These are phyloP conservation scores for Troides oblongomaculatus DNA, from an alignment of 2,888 invertebrate genomes.

Conservation along the genomic window DNA sequence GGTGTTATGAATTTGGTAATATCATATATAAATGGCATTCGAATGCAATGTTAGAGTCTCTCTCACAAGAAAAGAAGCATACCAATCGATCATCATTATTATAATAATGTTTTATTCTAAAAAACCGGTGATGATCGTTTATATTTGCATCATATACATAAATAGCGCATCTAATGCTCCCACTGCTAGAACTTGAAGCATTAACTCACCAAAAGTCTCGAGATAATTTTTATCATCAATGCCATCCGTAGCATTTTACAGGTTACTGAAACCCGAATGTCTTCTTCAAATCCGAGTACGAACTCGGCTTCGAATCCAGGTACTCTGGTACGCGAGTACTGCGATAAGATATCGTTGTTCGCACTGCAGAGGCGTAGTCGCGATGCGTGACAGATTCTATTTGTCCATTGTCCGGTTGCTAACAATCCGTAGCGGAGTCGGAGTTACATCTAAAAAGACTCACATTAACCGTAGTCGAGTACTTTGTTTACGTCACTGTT, in stretches of 20 bases:
- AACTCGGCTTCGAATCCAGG: neutral
- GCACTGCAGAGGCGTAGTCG: constrained; percentile 37
- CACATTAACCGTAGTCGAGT: constrained; percentile 6
- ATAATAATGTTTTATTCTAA: too few species aligned
- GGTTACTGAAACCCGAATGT: constrained; percentile 25
- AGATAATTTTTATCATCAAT: neutral
- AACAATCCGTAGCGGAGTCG: constrained; percentile 58
- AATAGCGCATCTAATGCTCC: too few species aligned
- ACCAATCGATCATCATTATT: neutral
- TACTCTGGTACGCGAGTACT: neutral
- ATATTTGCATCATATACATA: too few species aligned
- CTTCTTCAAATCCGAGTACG: constrained; percentile 26
- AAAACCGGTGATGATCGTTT: too few species aligned
- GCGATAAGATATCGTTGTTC: constrained; percentile 17
- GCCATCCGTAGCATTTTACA: constrained; percentile 1
- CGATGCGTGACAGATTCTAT: constrained; percentile 62
- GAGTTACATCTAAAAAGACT: constrained; percentile 32
- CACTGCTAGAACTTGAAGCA: too few species aligned
- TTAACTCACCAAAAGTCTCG: neutral
- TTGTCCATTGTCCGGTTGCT: constrained; percentile 59
- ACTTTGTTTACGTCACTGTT: neutral
- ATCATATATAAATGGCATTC: neutral
- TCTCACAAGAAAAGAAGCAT: neutral
- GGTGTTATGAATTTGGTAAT: neutral
- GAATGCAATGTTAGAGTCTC: neutral